Percentiles rank a stretch among this genome's conserved stretches.
These are phyloP conservation scores for Xyrauchen texanus DNA, from an alignment of 2,113 vertebrate genomes.

Conservation along the genomic window DNA sequence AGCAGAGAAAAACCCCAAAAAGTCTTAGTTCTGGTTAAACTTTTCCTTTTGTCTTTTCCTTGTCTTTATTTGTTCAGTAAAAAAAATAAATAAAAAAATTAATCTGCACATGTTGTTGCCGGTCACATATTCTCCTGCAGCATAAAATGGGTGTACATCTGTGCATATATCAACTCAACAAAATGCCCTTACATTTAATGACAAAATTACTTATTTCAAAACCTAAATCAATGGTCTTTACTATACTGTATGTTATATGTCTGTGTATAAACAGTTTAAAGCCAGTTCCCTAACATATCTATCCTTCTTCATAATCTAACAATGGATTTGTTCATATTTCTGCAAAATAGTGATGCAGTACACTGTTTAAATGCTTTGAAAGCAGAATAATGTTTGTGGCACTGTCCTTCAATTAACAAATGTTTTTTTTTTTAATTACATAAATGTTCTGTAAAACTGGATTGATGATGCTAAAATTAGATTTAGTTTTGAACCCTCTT, in stretches of 20 bases:
- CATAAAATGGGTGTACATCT: neutral
- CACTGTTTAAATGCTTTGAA: no score
- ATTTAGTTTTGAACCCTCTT: neutral
- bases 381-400: no score
- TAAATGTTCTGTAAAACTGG: neutral
- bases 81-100: no score
- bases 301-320: no score
- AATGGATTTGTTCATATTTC: neutral
- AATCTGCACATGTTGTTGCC: no score
- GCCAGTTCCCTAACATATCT: no score
- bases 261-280: no score
- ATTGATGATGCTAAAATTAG: neutral
- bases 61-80: no score
- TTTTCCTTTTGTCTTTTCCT: neutral
- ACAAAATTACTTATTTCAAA: neutral
- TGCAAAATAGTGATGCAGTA: neutral
- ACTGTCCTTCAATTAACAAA: neutral
- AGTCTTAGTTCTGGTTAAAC: neutral
- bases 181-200: neutral
- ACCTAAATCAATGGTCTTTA: neutral
- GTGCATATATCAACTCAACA: neutral
- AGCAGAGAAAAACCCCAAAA: neutral
- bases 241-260: no score
- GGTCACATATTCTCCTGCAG: no score
- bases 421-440: no score